Percentiles rank a stretch among this genome's conserved stretches.
Conservation (phyloP, 2,888 invertebrate genomes). For the Lochmaea capreae region DNA sequence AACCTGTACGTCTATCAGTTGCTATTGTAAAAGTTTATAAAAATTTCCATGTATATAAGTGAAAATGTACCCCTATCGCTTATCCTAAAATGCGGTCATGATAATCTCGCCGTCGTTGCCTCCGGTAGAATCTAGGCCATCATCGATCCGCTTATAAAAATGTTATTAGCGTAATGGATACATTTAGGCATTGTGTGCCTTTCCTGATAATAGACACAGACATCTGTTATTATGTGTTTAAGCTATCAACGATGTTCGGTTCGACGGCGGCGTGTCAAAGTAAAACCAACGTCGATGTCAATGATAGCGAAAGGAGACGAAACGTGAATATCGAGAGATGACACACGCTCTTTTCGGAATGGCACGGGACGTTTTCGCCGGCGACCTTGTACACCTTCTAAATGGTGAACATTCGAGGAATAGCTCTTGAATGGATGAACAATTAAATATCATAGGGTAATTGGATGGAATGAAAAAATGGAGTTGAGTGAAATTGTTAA, state of each 20-base stretch:
- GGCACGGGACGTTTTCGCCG: background rate
- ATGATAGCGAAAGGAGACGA: constrained; percentile 5
- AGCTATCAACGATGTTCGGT: constrained; percentile 44
- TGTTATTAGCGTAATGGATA: constrained; percentile 58
- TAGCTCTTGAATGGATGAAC: background rate
- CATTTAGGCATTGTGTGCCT: constrained; percentile 51
- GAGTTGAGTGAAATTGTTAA: background rate
- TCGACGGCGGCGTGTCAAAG: constrained; percentile 11
- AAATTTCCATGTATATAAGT: background rate
- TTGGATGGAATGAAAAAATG: background rate
- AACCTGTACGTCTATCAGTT: too few species aligned
- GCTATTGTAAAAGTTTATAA: too few species aligned
- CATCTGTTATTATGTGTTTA: constrained; percentile 51
- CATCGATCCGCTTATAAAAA: constrained; percentile 53
- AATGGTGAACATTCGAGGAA: background rate
- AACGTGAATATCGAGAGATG: background rate
- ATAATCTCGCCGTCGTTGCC: constrained; percentile 4
- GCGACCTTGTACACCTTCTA: background rate
- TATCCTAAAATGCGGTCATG: background rate
- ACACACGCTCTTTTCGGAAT: background rate
- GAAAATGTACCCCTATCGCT: background rate
- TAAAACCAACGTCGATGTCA: background rate
- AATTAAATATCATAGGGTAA: background rate
- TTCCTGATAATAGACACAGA: constrained; percentile 47
- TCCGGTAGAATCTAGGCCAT: constrained; percentile 24